phyloP scores from a whole-genome alignment of 64 coral and sea anemone species.

The Montipora efflorescens region DNA sequence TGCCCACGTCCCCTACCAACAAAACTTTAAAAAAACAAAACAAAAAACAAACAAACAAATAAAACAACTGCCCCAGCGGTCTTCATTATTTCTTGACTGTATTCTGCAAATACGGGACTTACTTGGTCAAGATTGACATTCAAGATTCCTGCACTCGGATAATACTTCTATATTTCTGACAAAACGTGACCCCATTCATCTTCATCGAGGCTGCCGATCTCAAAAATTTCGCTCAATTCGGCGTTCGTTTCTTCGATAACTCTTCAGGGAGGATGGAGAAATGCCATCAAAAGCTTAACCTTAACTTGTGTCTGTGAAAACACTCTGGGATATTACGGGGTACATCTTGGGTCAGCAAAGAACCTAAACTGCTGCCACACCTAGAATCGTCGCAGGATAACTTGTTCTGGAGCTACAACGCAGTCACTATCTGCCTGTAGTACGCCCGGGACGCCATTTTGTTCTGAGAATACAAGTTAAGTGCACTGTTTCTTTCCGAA shows the following conservation, averaged over 20 bases:
- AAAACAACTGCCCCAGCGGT: neutral
- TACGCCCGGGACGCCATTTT: conserved; percentile 79
- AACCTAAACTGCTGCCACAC: conserved; percentile 92
- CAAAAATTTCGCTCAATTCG: conserved; percentile 91
- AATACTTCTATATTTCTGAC: conserved; percentile 92
- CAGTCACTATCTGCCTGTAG: conserved; percentile 65
- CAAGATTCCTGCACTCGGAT: conserved; percentile 88
- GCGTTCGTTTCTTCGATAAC: conserved; percentile 90
- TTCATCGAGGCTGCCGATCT: conserved; percentile 90
- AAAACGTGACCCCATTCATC: conserved; percentile 98
- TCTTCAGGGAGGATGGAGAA: conserved; percentile 93
- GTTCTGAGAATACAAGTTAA: neutral
- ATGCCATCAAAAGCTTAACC: conserved; percentile 95
- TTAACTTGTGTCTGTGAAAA: conserved; percentile 97
- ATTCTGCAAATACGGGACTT: conserved; percentile 89
- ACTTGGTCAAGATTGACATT: conserved; percentile 92
- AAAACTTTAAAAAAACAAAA: too few species aligned
- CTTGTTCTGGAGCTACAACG: conserved; percentile 78
- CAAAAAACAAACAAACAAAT: too few species aligned
- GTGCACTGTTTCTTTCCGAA: too few species aligned
- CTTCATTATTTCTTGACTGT: conserved; percentile 58
- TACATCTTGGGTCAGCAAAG: conserved; percentile 90
- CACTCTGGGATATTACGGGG: conserved; percentile 96
- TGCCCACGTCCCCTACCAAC: too few species aligned
- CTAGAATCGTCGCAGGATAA: conserved; percentile 96